Percentiles rank a stretch among this genome's conserved stretches.
Conservation (phyloP, 1,140 invertebrate species). For the Anastrepha ludens region DNA sequence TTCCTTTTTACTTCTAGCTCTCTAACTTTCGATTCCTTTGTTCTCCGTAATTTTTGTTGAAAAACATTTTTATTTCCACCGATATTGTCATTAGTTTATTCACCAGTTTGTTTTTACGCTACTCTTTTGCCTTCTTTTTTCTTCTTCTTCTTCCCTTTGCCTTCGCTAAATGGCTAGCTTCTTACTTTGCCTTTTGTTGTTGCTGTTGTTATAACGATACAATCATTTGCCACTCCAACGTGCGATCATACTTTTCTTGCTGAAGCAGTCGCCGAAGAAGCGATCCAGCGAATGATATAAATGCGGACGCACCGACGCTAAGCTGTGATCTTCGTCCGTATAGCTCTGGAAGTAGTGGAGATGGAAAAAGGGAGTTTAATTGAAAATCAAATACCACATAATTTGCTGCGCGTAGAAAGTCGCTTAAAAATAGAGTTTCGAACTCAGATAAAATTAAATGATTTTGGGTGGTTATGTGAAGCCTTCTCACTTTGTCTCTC, state of each 20-base stretch:
- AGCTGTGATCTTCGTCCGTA: slow-evolving; percentile 92
- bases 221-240: slow-evolving; percentile 62
- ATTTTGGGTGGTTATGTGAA: too few relatives aligned
- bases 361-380: neutral
- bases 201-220: slow-evolving; percentile 30
- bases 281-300: slow-evolving; percentile 92
- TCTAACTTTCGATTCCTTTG: too few relatives aligned
- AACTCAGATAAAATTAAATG: too few relatives aligned
- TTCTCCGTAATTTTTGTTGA: neutral
- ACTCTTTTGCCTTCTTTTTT: slow-evolving; percentile 21
- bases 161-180: slow-evolving; percentile 34
- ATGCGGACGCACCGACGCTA: slow-evolving; percentile 86
- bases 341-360: slow-evolving; percentile 83
- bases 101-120: neutral
- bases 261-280: slow-evolving; percentile 88
- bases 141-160: neutral
- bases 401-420: too few relatives aligned
- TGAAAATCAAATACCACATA: neutral
- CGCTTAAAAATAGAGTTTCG: too few relatives aligned
- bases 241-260: slow-evolving; percentile 66
- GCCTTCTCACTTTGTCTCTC: too few relatives aligned
- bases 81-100: slow-evolving; percentile 2
- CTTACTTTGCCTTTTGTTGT: neutral
- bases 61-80: neutral
- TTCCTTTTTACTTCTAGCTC: too few relatives aligned